Percentiles rank a stretch among this genome's conserved stretches.
phyloP scores from a whole-genome alignment of 2,888 invertebrate species.

The Cacoxenus indagator region DNA sequence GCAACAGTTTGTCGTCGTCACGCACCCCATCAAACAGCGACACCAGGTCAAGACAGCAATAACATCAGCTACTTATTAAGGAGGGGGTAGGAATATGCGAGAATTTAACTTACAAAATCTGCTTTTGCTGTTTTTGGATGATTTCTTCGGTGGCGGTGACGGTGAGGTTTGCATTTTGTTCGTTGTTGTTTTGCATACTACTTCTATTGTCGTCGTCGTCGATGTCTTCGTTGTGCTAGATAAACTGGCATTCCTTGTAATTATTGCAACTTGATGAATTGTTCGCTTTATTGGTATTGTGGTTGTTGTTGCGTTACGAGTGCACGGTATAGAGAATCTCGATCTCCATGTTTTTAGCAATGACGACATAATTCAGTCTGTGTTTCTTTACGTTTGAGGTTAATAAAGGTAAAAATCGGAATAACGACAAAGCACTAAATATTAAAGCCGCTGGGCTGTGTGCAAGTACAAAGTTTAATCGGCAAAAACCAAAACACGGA shows the following conservation, averaged over 20 bases:
- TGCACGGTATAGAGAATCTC: conserved; percentile 56
- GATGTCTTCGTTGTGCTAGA: conserved; percentile 41
- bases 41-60: too few species aligned
- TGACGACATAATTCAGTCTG: conserved; percentile 48
- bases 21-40: too few species aligned
- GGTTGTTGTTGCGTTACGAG: conserved; percentile 37
- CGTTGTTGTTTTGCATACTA: conserved; percentile 29
- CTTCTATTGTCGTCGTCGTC: conserved; percentile 10
- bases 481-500: neutral
- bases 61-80: too few species aligned
- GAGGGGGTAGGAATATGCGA: too few species aligned
- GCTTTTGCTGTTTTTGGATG: too few species aligned
- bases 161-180: neutral
- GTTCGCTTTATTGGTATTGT: too few species aligned
- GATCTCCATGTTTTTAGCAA: conserved; percentile 64
- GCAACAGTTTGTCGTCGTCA: too few species aligned
- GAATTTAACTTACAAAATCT: too few species aligned
- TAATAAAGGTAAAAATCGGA: neutral
- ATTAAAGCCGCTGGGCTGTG: neutral
- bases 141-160: too few species aligned
- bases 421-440: neutral
- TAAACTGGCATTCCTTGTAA: neutral
- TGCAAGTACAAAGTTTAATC: conserved; percentile 8
- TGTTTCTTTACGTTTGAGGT: conserved; percentile 5
- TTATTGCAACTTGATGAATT: conserved; percentile 38